Base-by-base conservation (phyloP, 2,113 vertebrate genomes). In the Sinosuthora webbiana region DNA sequence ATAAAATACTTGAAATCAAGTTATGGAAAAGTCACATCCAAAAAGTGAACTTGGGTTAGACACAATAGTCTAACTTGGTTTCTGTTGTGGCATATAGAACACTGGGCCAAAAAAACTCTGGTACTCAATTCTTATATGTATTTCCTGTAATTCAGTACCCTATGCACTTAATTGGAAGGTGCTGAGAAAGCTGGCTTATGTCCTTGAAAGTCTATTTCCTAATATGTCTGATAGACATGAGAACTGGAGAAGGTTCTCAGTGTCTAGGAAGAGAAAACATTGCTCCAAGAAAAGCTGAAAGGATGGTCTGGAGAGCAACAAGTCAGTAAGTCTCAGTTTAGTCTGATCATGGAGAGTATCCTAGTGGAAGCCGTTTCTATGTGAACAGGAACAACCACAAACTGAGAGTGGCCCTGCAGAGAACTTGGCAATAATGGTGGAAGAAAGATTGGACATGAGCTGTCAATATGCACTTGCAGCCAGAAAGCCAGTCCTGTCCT, bases 401-500 rank as follows among this genome's bases (percentile, higher is more conserved):
- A 6, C 18, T 60, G 24, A 71, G 30, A 81, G 52, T 15, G 53
- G 24, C 10, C 41, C 41, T 87, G 11, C 1, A 7, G 28, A 56
- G 35, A n/a, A 83, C 15, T 62, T 50, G 16, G 5, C 11, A 11
- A 59, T 17, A 55, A 16, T 16, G 0, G 44, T 39, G 27, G 19
- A 31, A 60, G 20, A 39, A 76, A 39, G 2, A 21, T 13, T 80
- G 42, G 25, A 57, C 8, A 4, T 16, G 22, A 81, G 5, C 8
- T 1, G 1, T 10, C 30, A 60, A 19, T 16, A 13, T 17, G 8
- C 1, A 13, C 24, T 59, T 50, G 65, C 6, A 41, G 11, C 23
- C 64, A 59, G 23, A 50, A 70, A 41, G 23, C 13, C 11, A 28
- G 0, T 27, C 1, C 0, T n/a, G 10, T 23, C 16, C 35, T 50